Evolutionary conservation across 2,888 invertebrate genomes (phyloP), one percentile per base, ranked within the genome.

Genomic region (Drosophila histrio): DNA sequence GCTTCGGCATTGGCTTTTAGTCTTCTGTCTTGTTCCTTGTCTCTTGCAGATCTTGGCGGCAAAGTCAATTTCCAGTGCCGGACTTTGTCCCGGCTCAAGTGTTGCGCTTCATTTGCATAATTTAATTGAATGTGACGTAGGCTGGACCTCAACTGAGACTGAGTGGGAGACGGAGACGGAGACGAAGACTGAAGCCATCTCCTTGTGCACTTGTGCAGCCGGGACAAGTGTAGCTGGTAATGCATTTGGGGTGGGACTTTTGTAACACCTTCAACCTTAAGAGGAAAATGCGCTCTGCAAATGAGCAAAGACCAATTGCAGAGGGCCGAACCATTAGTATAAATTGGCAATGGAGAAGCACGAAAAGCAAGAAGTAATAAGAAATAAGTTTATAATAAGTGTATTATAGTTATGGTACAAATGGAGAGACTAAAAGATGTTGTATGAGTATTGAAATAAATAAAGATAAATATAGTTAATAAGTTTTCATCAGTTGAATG

Each of bases 101-200:
- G 86, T 79, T 79, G 81, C 77, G 74, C 77, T 72, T 85, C 77
- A 89, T 89, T 89, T 89, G 73, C 88, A 89, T 89, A 89, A 89
- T 88, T 89, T 89, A 89, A 89, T 89, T 89, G 89, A 89, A 89
- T 89, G 88, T 79, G 75, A 83, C 70, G 87, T 79, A 69, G 77
- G 73, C 54, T 54, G 72, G 50, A 11, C 58, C 19, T 2, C 19
- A 15, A 41, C 19, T 3, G 47, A 53, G 39, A 53, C 28, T 26
- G 39, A n/a, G 19, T 11, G 3, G 4, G 15, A 15, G 21, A 28
- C 2, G 8, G 3, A 17, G n/a, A 26, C 1, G 2, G 26, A 15
- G 49, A 7, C 9, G n/a, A 2, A n/a, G 11, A 7, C 15, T 8
- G 2, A 8, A 26, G 3, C n/a, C 15, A 15, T 34, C 43, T 52